Evolutionary conservation across 1,140 invertebrate genomes (phyloP).

Genomic region (Calephelis virginiensis): DNA sequence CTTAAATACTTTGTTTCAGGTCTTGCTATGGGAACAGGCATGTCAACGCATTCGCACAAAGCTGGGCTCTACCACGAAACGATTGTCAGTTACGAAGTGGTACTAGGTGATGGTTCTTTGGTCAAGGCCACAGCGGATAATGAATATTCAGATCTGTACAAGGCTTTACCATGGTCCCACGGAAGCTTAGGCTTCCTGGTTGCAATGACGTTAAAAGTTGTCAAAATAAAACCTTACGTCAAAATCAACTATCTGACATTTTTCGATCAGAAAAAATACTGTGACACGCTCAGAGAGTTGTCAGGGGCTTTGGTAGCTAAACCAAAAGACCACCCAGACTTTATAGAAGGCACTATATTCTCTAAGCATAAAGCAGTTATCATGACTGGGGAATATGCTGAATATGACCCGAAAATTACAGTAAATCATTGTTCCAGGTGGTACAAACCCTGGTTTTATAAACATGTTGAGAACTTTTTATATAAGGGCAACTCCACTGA

Average conservation of each 20-base stretch:
- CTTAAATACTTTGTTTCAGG: slow-evolving; percentile 66
- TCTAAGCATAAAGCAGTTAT: slow-evolving; percentile 84
- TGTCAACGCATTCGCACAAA: slow-evolving; percentile 90
- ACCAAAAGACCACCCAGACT: slow-evolving; percentile 83
- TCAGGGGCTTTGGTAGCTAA: slow-evolving; percentile 75
- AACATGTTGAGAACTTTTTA: slow-evolving; percentile 83
- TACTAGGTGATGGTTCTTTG: slow-evolving; percentile 85
- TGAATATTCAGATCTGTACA: slow-evolving; percentile 85
- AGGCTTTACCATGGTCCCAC: slow-evolving; percentile 90
- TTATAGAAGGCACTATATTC: slow-evolving; percentile 89
- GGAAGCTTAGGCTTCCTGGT: slow-evolving; percentile 90
- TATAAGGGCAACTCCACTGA: slow-evolving; percentile 77
- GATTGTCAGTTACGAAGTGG: slow-evolving; percentile 86
- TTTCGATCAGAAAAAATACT: slow-evolving; percentile 81
- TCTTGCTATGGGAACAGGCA: slow-evolving; percentile 89
- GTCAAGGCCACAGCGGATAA: slow-evolving; percentile 85
- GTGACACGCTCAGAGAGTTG: slow-evolving; percentile 79
- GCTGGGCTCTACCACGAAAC: slow-evolving; percentile 90
- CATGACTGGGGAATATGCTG: slow-evolving; percentile 83
- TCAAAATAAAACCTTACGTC: slow-evolving; percentile 84
- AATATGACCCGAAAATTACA: slow-evolving; percentile 58
- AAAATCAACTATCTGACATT: slow-evolving; percentile 86
- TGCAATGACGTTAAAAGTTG: slow-evolving; percentile 86
- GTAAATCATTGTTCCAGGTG: slow-evolving; percentile 87
- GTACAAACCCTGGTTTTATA: slow-evolving; percentile 94